phyloP scores from a whole-genome alignment of 2,888 invertebrate genomes.

The Calameuta filiformis region DNA sequence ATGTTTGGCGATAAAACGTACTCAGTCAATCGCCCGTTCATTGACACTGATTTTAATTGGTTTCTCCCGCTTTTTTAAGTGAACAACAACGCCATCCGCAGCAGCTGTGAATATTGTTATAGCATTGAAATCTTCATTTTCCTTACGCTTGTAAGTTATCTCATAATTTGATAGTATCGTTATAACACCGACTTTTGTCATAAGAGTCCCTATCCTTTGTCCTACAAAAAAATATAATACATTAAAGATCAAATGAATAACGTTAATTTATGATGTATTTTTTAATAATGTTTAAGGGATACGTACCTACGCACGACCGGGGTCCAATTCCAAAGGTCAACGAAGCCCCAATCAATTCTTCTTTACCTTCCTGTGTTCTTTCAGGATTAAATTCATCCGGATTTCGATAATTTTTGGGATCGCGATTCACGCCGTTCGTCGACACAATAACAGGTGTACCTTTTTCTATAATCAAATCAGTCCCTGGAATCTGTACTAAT shows the following conservation, averaged over 20 bases:
- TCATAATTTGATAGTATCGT: conserved; percentile 39
- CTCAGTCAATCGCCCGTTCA: background rate
- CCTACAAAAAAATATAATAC: conserved; percentile 29
- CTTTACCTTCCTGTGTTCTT: conserved; percentile 34
- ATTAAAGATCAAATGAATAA: conserved; percentile 10
- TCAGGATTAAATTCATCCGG: conserved; percentile 43
- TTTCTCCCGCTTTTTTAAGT: conserved; percentile 30
- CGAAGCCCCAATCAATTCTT: conserved; percentile 27
- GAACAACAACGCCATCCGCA: conserved; percentile 37
- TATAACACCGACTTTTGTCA: conserved; percentile 42
- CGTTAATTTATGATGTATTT: conserved; percentile 1
- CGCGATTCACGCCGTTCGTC: conserved; percentile 40
- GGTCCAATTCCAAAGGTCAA: conserved; percentile 52
- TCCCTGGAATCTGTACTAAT: conserved; percentile 38
- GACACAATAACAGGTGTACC: conserved; percentile 42
- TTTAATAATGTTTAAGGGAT: background rate
- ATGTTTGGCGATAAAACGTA: background rate
- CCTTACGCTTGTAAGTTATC: conserved; percentile 27
- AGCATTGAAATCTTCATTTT: conserved; percentile 27
- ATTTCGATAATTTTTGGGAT: conserved; percentile 43
- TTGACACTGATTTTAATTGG: background rate
- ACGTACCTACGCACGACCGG: conserved; percentile 48
- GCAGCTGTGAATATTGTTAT: conserved; percentile 40
- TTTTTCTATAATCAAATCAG: conserved; percentile 42
- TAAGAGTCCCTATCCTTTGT: conserved; percentile 42